phyloP scores from a whole-genome alignment of 1,140 invertebrate genomes.

The Triops cancriformis region DNA sequence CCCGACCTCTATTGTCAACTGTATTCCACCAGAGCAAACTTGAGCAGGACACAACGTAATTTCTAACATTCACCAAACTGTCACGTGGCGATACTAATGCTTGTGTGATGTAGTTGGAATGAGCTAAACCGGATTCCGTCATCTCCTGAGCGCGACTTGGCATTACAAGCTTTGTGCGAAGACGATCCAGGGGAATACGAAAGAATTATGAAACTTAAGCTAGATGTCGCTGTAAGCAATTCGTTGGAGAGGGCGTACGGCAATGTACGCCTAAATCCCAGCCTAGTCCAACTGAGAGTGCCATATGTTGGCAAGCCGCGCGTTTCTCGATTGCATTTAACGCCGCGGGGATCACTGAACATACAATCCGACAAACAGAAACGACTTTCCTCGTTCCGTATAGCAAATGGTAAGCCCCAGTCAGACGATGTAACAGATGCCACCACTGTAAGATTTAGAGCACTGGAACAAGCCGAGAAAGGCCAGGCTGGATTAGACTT shows the following conservation, averaged over 20 bases:
- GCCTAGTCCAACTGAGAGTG: not conserved
- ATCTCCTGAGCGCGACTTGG: not conserved
- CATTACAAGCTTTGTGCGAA: not conserved
- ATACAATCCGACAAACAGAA: not conserved
- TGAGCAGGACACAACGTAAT: not conserved
- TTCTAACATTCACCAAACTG: not conserved
- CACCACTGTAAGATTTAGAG: not conserved
- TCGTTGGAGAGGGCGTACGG: not conserved
- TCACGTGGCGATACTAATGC: not conserved
- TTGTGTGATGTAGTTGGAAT: not conserved
- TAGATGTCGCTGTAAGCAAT: not conserved
- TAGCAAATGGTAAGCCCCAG: not conserved
- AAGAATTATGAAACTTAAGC: not conserved
- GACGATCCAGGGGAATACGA: not conserved
- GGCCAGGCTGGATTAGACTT: not conserved
- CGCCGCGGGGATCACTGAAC: not conserved
- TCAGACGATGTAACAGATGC: not conserved
- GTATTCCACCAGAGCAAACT: not conserved
- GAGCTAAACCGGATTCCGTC: not conserved
- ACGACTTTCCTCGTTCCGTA: not conserved
- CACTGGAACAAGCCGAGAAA: not conserved
- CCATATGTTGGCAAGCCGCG: not conserved
- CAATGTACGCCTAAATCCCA: not conserved
- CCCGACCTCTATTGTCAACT: not conserved
- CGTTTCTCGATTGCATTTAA: not conserved